Percentiles rank a stretch among this genome's conserved stretches.
Evolutionary conservation across 1,140 invertebrate genomes (phyloP).

Genomic region (Aphaenogaster floridana): DNA sequence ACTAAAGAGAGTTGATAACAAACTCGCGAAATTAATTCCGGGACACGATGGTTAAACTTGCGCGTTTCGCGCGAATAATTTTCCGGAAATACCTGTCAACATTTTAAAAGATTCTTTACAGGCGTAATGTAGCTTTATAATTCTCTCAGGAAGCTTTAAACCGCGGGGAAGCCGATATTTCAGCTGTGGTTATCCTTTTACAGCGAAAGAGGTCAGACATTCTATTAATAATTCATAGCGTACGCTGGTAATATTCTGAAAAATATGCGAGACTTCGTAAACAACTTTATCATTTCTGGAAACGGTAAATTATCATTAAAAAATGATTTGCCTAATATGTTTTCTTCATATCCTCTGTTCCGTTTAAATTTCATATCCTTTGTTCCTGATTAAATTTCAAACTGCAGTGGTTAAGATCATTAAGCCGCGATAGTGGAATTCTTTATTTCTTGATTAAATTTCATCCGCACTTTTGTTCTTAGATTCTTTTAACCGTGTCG

Average conservation of each 20-base stretch:
- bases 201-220: not conserved
- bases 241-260: not conserved
- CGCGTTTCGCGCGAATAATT: not conserved
- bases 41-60: not conserved
- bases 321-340: not conserved
- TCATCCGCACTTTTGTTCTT: not conserved
- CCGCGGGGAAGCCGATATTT: constrained; percentile 3
- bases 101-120: not conserved
- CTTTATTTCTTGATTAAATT: constrained; percentile 1
- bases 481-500: not conserved
- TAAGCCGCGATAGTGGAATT: not conserved
- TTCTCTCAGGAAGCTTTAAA: not conserved
- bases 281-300: not conserved
- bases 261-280: not conserved
- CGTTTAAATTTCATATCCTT: not conserved
- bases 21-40: not conserved
- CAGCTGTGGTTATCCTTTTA: not conserved
- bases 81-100: not conserved
- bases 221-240: constrained; percentile 34
- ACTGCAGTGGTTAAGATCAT: not conserved
- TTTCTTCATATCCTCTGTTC: not conserved
- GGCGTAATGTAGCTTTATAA: not conserved
- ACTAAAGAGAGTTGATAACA: not conserved
- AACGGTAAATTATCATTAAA: not conserved
- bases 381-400: not conserved